Base-by-base conservation (phyloP, 2,888 invertebrate genomes). In the Lepas anatifera region DNA sequence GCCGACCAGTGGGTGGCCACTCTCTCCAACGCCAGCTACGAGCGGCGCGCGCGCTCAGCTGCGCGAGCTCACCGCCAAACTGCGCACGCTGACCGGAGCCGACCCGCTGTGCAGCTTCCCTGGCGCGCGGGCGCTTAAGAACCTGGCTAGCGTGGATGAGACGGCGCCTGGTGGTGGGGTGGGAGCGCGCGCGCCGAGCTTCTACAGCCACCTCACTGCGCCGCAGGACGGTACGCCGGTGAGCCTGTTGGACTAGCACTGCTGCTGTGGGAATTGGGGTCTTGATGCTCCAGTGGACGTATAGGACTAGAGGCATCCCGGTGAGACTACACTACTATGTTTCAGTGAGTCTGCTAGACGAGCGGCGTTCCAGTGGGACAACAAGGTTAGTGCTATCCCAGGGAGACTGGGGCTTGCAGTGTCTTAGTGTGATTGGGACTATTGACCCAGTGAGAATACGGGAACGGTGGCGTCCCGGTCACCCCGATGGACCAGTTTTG, bases 1-100 rank as follows among this genome's bases (percentile, higher is more conserved):
- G 87, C 87, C 2, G 84, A 86, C 69, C 85, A 86, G 73, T 89
- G 89, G 89, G 86, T 89, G 13, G 81, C 83, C 71, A 85, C 85
- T 52, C 78, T 89, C 69, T 13, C 25, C n/a, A 13, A 37, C 11
- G 66, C 66, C 39, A 39, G 39, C 25, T 66, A 66, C 39, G 25
- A 37, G 39, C 10, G 39, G 25, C 25, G 37, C n/a, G 16, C 66
- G 66, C 66, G 25, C 11, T 2, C 39, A 66, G 66, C 39, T 66
- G 13, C n/a, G 18, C 25, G 25, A 66, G 66, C 66, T 66, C 39
- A n/a, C 39, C 13, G 18, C 25, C 39, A 37, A 39, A 18, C 39
- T 66, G 66, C 66, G 25, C 13, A 41, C 10, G 16, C 66, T 66
- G 66, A 39, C 66, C 39, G 66, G 66, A 11, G 3, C 27, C 16